Conservation (phyloP, 2,797 vertebrate genomes). For the Setipinna tenuifilis region DNA sequence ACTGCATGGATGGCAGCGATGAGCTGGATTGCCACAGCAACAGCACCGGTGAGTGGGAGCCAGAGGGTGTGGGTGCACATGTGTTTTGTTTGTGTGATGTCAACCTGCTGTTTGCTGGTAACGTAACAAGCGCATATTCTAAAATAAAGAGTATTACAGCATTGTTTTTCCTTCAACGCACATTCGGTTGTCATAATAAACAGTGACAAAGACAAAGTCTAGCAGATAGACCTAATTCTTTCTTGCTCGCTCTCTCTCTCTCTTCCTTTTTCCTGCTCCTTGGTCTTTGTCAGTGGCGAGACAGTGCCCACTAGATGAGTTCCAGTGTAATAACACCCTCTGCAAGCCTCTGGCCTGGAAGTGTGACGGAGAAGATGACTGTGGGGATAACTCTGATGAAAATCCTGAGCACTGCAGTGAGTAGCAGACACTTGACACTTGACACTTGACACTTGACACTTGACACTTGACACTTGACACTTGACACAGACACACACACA, state of each 20-base stretch:
- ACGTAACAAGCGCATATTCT: background rate
- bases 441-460: background rate
- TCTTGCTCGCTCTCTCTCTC: background rate
- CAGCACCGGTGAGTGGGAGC: slow-evolving; percentile 73
- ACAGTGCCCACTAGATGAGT: slow-evolving; percentile 91
- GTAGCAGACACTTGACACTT: slow-evolving; percentile 41
- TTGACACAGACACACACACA: background rate
- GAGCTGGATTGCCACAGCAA: slow-evolving; percentile 90
- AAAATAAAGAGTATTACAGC: background rate
- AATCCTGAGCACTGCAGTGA: slow-evolving; percentile 91
- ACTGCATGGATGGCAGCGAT: slow-evolving; percentile 95
- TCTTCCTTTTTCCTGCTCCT: background rate
- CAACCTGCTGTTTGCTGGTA: background rate
- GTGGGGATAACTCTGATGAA: slow-evolving; percentile 95
- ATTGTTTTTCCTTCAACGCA: background rate
- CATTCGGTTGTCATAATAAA: slow-evolving; percentile 17
- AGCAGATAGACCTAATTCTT: background rate
- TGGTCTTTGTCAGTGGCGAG: slow-evolving; percentile 68
- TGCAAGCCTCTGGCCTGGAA: slow-evolving; percentile 96
- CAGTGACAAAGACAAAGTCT: background rate
- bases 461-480: background rate
- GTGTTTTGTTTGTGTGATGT: background rate
- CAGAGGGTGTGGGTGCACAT: background rate
- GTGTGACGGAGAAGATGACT: slow-evolving; percentile 95
- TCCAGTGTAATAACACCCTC: slow-evolving; percentile 97